Evolutionary conservation across 2,797 vertebrate genomes (phyloP), one percentile per base, ranked within the genome.

Genomic region (Cuculus canorus): DNA sequence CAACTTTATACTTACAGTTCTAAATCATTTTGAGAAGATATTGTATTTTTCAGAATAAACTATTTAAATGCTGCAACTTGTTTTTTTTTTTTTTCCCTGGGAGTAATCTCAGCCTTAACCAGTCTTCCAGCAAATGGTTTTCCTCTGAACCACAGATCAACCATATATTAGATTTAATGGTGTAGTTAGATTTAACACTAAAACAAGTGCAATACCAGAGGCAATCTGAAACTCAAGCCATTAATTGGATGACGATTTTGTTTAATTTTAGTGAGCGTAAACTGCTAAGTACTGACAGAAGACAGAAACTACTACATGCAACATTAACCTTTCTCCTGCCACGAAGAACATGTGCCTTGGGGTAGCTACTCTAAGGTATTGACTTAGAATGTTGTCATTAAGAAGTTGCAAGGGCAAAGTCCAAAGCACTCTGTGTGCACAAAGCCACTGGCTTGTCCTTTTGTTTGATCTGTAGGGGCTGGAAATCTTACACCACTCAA

Each of bases 201-300:
- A 86, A 94, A 80, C 56, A 91, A 89, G 63, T 3, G 10, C 56
- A 71, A 72, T 73, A 95, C 81, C 66, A 80, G 92, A 96, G 91
- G 68, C 96, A 94, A 90, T 94, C 69, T 90, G 82, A 95, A 94
- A 85, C 65, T 54, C 73, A 84, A 41, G 52, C 50, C 47, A 81
- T 85, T 97, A 86, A 93, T 12, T 97, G 92, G 85, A 91, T 78
- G 75, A 66, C 0, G 3, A 75, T 97, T 93, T 96, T 93, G 82
- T 95, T 95, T 95, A 87, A 92, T 92, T 96, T 96, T 86, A 93
- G 81, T 35, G 63, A 96, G 22, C 89, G 39, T 89, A 94, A 97
- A 95, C 72, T 82, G 60, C 45, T 80, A 71, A 87, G 33, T 65
- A 59, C 48, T 68, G 83, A 65, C 75, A 95, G 68, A 85, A 90